Evolutionary conservation across 2,888 invertebrate species (phyloP).

Genomic region (Campoplex capitator): DNA sequence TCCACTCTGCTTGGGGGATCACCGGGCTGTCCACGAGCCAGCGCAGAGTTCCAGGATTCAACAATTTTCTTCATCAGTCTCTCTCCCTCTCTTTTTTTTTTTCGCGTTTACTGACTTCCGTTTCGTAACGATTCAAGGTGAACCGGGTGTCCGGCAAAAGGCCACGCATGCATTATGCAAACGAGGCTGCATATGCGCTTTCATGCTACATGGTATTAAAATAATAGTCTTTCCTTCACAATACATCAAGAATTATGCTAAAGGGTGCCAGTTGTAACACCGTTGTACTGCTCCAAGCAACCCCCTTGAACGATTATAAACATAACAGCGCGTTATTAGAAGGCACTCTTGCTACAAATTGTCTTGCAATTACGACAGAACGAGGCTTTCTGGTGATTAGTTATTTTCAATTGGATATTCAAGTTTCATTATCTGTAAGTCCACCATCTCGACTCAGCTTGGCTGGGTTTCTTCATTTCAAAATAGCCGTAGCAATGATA

Average conservation of each 20-base stretch:
- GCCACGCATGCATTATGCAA: constrained; percentile 61
- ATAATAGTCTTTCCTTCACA: constrained; percentile 31
- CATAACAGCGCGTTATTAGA: background rate
- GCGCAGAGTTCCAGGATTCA: constrained; percentile 59
- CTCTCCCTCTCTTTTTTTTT: constrained; percentile 9
- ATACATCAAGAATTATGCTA: constrained; percentile 75
- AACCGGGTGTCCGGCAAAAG: constrained; percentile 54
- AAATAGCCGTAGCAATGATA: background rate
- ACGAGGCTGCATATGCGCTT: constrained; percentile 50
- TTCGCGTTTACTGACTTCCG: constrained; percentile 41
- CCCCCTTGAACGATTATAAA: constrained; percentile 22
- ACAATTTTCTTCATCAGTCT: constrained; percentile 54
- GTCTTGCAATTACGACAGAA: constrained; percentile 7
- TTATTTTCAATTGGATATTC: background rate
- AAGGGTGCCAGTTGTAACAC: constrained; percentile 75
- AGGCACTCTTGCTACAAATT: constrained; percentile 1
- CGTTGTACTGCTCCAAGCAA: constrained; percentile 62
- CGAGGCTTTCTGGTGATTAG: background rate
- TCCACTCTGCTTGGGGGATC: constrained; percentile 47
- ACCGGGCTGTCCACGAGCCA: background rate
- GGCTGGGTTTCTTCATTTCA: too few species aligned
- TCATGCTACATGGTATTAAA: constrained; percentile 47
- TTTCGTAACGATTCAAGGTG: constrained; percentile 45
- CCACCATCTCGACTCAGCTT: too few species aligned
- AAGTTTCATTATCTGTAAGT: too few species aligned